These are phyloP conservation scores for Chrysolina americana DNA, from an alignment of 2,888 invertebrate genomes.

Conservation along the genomic window DNA sequence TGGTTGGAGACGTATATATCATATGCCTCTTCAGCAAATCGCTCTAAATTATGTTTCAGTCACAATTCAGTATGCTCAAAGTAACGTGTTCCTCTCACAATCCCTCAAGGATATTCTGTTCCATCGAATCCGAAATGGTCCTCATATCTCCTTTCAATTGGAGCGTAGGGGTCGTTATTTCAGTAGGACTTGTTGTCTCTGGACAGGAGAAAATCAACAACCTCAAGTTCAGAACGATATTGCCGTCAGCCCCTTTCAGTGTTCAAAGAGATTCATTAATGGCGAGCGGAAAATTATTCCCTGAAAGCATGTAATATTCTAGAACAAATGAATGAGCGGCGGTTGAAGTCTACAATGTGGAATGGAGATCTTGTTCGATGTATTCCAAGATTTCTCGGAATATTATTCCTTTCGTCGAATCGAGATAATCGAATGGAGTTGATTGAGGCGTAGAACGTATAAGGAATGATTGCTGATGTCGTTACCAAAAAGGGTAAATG, in stretches of 20 bases:
- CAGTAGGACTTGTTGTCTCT: background rate
- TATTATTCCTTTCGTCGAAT: too few relatives aligned
- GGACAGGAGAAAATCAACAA: background rate
- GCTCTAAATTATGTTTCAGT: background rate
- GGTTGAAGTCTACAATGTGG: too few relatives aligned
- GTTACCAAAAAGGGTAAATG: too few relatives aligned
- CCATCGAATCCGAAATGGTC: background rate
- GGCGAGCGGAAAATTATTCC: background rate
- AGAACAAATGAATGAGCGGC: background rate
- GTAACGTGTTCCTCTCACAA: background rate
- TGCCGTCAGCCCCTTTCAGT: background rate
- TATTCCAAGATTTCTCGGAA: too few relatives aligned
- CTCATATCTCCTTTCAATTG: background rate
- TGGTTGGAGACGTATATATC: too few relatives aligned
- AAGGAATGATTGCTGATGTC: too few relatives aligned
- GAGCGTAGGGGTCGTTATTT: background rate
- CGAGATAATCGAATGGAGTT: too few relatives aligned
- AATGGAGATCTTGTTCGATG: too few relatives aligned
- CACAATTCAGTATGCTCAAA: background rate
- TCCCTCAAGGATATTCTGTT: background rate
- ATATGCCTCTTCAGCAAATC: background rate
- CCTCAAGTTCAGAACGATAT: background rate
- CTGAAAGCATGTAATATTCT: background rate
- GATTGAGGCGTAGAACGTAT: too few relatives aligned
- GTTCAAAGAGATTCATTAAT: background rate